A percentile compares a stretch with the other conserved stretches of the same genome.
Evolutionary conservation across 2,113 vertebrate species (phyloP).

Genomic region (Pholis gunnellus): DNA sequence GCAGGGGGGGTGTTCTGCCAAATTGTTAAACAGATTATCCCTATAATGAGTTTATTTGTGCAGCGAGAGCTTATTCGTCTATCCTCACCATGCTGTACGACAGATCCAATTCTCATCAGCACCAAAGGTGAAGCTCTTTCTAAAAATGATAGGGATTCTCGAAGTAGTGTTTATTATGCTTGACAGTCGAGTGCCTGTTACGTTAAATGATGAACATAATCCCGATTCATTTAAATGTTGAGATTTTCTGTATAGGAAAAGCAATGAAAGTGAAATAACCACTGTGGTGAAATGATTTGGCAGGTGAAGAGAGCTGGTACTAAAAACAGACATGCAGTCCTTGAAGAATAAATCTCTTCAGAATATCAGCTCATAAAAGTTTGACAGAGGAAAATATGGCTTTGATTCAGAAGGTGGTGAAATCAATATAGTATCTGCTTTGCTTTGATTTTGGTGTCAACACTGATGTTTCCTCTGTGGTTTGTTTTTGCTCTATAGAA

Average conservation of each 20-base stretch:
- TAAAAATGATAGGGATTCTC: slow-evolving; percentile 22
- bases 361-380: neutral
- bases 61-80: slow-evolving; percentile 64
- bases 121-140: slow-evolving; percentile 25
- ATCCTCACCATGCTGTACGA: slow-evolving; percentile 37
- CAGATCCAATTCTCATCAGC: slow-evolving; percentile 51
- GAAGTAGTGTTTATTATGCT: slow-evolving; percentile 38
- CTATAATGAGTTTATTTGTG: slow-evolving; percentile 82
- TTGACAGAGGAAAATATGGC: slow-evolving; percentile 5
- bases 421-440: neutral
- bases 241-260: neutral
- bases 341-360: slow-evolving; percentile 24
- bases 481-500: slow-evolving; percentile 39
- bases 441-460: slow-evolving; percentile 40
- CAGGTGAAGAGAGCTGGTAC: slow-evolving; percentile 1
- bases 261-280: slow-evolving; percentile 28
- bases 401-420: slow-evolving; percentile 19
- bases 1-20: slow-evolving; percentile 54
- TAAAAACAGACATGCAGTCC: slow-evolving; percentile 19
- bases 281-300: slow-evolving; percentile 8
- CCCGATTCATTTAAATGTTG: slow-evolving; percentile 23
- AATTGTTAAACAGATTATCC: slow-evolving; percentile 74
- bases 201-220: slow-evolving; percentile 39
- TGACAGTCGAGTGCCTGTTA: slow-evolving; percentile 23
- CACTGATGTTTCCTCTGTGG: slow-evolving; percentile 31